These are phyloP conservation scores for Amitus sp. DNA, from an alignment of 2,888 invertebrate genomes.

Conservation along the genomic window DNA sequence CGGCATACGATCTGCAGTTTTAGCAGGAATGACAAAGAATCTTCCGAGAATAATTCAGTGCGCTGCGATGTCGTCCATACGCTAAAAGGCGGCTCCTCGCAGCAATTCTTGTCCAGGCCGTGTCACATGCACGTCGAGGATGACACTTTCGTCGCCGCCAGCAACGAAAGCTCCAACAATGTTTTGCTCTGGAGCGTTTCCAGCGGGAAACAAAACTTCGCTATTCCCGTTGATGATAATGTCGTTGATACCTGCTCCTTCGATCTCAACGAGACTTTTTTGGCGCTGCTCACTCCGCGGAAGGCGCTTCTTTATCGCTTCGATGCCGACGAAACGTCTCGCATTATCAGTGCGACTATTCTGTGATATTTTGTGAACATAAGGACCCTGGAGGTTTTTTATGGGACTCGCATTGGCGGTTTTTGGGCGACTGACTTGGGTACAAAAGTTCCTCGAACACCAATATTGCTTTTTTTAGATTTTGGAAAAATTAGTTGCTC, in stretches of 20 bases:
- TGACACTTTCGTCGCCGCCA: slow-evolving; percentile 76
- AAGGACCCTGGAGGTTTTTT: too few species aligned
- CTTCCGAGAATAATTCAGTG: too few species aligned
- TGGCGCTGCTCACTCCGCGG: slow-evolving; percentile 75
- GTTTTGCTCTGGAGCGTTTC: slow-evolving; percentile 74
- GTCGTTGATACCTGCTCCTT: slow-evolving; percentile 77
- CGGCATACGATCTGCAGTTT: slow-evolving; percentile 67
- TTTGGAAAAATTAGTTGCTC: too few species aligned
- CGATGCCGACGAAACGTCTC: slow-evolving; percentile 24
- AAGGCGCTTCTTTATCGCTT: slow-evolving; percentile 74
- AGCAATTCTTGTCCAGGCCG: slow-evolving; percentile 75
- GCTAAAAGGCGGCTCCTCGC: slow-evolving; percentile 75
- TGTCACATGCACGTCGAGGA: slow-evolving; percentile 71
- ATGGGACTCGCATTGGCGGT: too few species aligned
- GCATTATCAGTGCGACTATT: slow-evolving; percentile 1
- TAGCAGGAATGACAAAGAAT: slow-evolving; percentile 64
- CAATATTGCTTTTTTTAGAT: too few species aligned
- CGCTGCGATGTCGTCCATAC: slow-evolving; percentile 70
- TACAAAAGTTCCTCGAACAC: too few species aligned
- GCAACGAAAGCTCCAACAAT: slow-evolving; percentile 77
- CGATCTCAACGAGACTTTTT: slow-evolving; percentile 67
- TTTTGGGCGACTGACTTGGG: too few species aligned
- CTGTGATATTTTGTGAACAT: slow-evolving; percentile 18
- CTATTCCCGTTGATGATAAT: slow-evolving; percentile 73
- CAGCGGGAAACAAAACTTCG: slow-evolving; percentile 68